Base-by-base conservation (phyloP, 2,113 vertebrate species). In the Turnix velox region DNA sequence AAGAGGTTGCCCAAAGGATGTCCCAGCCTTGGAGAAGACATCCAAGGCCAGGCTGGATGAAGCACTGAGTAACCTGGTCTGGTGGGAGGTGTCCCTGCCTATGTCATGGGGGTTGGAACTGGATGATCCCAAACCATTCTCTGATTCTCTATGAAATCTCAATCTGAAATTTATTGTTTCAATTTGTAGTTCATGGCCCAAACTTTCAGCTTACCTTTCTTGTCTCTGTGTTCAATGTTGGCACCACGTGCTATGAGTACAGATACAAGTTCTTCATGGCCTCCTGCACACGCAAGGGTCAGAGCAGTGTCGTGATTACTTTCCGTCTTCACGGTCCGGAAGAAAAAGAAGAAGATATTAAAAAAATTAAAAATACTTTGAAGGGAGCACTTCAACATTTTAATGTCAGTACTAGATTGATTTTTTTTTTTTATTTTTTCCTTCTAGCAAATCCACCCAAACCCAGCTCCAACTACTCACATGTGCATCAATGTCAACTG, bases 221-320 rank as follows among this genome's bases (percentile, higher is more conserved):
- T 99, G 97, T 99, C 99, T 94, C 99, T 97, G 94, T 99, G 99
- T 87, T 99, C 99, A 82, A 99, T 99, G 96, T 99, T 99, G 96
- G 99, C 99, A 97, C 98, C 98, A 66, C 99, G 98, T 43, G 99
- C 98, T 81, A 99, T 98, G 48, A 99, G 98, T 55, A 99, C 99
- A 5, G 99, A 99, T 43, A 99, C 99, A 2, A 99, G 98, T 90
- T 99, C 99, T 97, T 99, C 99, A 5, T 99, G 99, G 72, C 99
- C 99, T 81, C 99, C 99, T 0, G 99, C 99, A 74, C 99, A 99
- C 3, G 99, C 99, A 33, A 99, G 98, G 9, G 99, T 99, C 96
- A 99, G 97, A 28, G 99, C 99, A 2, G 99, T 99, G 97, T 99
- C 99, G 18, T 99, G 99, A 94, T 99, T 99, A 69, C 99, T 99